phyloP scores from a whole-genome alignment of 2,797 vertebrate genomes.

The Sebastes hubbsi region DNA sequence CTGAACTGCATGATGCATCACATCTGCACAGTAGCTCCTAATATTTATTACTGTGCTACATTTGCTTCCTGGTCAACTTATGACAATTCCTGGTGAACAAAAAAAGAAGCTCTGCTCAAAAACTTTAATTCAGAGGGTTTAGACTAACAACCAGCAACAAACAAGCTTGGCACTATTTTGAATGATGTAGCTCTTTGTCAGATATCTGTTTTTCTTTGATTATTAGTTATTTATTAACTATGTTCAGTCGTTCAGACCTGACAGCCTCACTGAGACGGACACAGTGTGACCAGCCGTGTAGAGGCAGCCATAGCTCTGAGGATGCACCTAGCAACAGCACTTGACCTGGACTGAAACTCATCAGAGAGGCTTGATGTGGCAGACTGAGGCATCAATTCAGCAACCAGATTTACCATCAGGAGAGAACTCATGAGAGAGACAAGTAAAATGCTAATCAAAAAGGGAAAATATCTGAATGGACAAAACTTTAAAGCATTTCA shows the following conservation, averaged over 20 bases:
- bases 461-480: not conserved
- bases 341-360: conserved; percentile 55
- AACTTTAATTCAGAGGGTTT: not conserved
- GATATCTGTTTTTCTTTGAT: not conserved
- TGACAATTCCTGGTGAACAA: not conserved
- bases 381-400: conserved; percentile 20
- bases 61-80: not conserved
- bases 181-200: not conserved
- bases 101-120: not conserved
- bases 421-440: not conserved
- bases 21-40: not conserved
- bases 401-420: conserved; percentile 7
- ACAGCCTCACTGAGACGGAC: not conserved
- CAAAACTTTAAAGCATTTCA: not conserved
- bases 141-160: not conserved
- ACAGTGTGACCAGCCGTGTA: not conserved
- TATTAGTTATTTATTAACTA: conserved; percentile 1
- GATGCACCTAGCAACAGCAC: conserved; percentile 44
- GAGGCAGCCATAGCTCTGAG: conserved; percentile 27
- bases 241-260: not conserved
- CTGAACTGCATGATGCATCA: not conserved
- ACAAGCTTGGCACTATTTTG: not conserved
- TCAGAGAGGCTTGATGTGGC: conserved; percentile 30
- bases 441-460: not conserved
- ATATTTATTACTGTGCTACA: not conserved